phyloP scores from a whole-genome alignment of 1,140 invertebrate genomes.

The Bombus cullumanus region DNA sequence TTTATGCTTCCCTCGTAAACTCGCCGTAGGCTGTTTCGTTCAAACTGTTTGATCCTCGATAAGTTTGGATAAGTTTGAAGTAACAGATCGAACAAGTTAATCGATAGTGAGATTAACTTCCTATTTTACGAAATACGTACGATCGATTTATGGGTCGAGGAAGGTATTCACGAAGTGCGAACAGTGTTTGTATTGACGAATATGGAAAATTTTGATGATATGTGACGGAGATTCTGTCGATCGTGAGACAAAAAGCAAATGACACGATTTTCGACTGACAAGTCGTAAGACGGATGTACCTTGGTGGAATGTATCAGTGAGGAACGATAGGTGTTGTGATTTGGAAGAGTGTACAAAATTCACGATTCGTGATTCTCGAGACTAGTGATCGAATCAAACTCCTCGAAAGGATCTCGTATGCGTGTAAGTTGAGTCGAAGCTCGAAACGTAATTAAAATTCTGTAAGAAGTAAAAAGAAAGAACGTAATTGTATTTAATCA shows the following conservation, averaged over 20 bases:
- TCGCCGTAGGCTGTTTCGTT: neutral
- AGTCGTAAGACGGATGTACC: neutral
- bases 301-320: slow-evolving; percentile 8
- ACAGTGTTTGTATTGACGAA: neutral
- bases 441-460: neutral
- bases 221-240: slow-evolving; percentile 10
- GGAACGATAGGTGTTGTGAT: slow-evolving; percentile 15
- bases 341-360: neutral
- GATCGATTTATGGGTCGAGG: too few relatives aligned
- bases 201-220: neutral
- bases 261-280: neutral
- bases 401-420: too few relatives aligned
- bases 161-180: neutral
- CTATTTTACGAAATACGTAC: neutral
- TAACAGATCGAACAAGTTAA: neutral
- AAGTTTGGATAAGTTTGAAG: neutral
- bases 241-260: neutral
- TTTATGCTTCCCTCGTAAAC: neutral
- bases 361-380: neutral
- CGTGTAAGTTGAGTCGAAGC: slow-evolving; percentile 9
- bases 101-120: neutral
- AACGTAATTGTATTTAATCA: neutral
- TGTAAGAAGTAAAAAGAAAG: neutral
- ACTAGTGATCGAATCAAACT: neutral
- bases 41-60: too few relatives aligned